These are phyloP conservation scores for Nephrocerus scutellatus DNA, from an alignment of 2,888 invertebrate genomes.

Conservation along the genomic window DNA sequence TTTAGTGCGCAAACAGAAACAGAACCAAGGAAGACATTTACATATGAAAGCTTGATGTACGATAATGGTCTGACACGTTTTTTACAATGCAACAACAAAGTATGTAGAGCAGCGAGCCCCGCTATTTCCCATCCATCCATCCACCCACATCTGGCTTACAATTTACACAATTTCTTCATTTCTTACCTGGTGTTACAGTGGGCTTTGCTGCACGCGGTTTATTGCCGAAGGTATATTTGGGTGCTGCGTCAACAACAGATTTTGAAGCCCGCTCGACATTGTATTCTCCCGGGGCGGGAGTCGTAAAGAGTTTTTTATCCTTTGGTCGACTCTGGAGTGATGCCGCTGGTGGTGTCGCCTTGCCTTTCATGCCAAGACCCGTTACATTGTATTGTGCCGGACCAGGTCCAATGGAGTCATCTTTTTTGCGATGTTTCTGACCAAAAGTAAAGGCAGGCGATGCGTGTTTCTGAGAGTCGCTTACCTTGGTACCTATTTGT, in stretches of 20 bases:
- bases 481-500: slow-evolving; percentile 61
- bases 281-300: slow-evolving; percentile 88
- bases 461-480: slow-evolving; percentile 68
- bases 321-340: slow-evolving; percentile 70
- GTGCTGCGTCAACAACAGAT: slow-evolving; percentile 49
- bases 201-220: slow-evolving; percentile 57
- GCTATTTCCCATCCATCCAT: slow-evolving; percentile 12
- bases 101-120: slow-evolving; percentile 20
- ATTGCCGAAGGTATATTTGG: slow-evolving; percentile 68
- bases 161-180: too few species aligned
- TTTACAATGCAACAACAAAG: too few species aligned
- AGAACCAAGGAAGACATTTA: too few species aligned
- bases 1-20: too few species aligned
- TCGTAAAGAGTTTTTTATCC: slow-evolving; percentile 48
- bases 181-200: slow-evolving; percentile 63
- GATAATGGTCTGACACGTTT: too few species aligned
- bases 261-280: slow-evolving; percentile 65
- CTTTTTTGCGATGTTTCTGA: slow-evolving; percentile 53
- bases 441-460: slow-evolving; percentile 82
- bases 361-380: slow-evolving; percentile 77
- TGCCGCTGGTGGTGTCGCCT: slow-evolving; percentile 65
- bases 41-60: too few species aligned
- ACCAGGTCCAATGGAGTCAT: slow-evolving; percentile 64
- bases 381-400: slow-evolving; percentile 87
- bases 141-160: too few species aligned